A percentile compares a stretch with the other conserved stretches of the same genome.
phyloP scores from a whole-genome alignment of 2,113 vertebrate species.

The Gymnorhina tibicen region DNA sequence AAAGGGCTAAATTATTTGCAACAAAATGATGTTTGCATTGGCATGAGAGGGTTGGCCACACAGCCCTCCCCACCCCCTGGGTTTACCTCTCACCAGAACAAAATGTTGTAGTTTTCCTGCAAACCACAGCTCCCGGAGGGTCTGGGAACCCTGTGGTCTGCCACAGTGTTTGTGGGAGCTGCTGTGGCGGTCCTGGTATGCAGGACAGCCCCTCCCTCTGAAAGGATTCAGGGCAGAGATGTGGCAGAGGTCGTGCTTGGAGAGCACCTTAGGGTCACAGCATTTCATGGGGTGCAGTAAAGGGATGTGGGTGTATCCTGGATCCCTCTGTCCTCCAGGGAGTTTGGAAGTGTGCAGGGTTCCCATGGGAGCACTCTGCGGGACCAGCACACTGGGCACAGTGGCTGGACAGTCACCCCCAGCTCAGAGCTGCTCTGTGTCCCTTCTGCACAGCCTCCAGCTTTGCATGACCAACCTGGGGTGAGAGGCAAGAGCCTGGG shows the following conservation, averaged over 20 bases:
- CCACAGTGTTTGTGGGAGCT: neutral
- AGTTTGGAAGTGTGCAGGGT: neutral
- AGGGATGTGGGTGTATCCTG: neutral
- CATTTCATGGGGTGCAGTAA: neutral
- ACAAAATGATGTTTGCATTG: neutral
- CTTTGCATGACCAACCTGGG: neutral
- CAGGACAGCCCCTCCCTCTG: neutral
- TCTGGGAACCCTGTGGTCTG: neutral
- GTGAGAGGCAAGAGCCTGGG: neutral
- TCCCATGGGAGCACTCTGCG: neutral
- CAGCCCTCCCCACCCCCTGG: neutral
- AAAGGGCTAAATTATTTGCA: neutral
- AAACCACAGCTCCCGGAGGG: rapidly evolving
- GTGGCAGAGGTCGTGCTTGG: rapidly evolving
- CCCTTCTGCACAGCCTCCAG: neutral
- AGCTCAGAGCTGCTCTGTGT: neutral
- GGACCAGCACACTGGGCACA: neutral
- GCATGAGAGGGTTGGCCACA: neutral
- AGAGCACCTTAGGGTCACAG: neutral
- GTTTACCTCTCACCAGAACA: neutral
- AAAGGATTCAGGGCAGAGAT: neutral
- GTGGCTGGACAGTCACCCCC: neutral
- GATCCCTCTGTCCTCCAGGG: neutral
- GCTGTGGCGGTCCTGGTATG: neutral
- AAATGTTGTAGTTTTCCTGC: neutral